A percentile compares a stretch with the other conserved stretches of the same genome.
Conservation (phyloP, 2,888 invertebrate species). For the Cataglyphis altisquamis region DNA sequence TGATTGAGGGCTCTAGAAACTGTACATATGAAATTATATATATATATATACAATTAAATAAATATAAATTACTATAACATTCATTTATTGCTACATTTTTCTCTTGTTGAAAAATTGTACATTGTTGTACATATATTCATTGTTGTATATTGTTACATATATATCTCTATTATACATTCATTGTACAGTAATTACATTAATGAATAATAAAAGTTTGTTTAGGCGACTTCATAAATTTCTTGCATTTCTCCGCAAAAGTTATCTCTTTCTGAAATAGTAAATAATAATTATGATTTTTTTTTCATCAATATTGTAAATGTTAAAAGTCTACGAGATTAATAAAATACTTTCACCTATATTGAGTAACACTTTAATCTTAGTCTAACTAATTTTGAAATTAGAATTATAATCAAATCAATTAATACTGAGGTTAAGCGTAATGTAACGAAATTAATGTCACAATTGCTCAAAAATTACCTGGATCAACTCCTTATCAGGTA, state of each 20-base stretch:
- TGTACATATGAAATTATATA: too few relatives aligned
- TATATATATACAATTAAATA: background rate
- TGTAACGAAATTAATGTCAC: background rate
- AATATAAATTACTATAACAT: conserved; percentile 12
- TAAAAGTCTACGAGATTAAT: background rate
- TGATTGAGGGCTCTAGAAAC: too few relatives aligned
- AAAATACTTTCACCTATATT: background rate
- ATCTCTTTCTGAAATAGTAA: conserved; percentile 26
- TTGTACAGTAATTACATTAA: background rate
- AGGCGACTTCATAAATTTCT: background rate
- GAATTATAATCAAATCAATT: background rate
- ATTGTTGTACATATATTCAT: background rate
- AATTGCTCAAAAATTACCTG: conserved; percentile 21
- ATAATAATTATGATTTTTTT: background rate
- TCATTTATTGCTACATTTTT: conserved; percentile 5
- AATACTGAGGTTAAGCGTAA: background rate
- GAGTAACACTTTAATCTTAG: background rate
- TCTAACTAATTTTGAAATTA: background rate
- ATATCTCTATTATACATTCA: background rate
- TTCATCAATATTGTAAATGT: background rate
- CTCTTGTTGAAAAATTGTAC: background rate
- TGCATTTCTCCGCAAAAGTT: conserved; percentile 8
- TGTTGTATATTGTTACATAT: background rate
- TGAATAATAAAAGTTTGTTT: background rate
- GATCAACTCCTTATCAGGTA: conserved; percentile 1